Conservation (phyloP, 2,888 invertebrate genomes). For the Agonopterix arenella region DNA sequence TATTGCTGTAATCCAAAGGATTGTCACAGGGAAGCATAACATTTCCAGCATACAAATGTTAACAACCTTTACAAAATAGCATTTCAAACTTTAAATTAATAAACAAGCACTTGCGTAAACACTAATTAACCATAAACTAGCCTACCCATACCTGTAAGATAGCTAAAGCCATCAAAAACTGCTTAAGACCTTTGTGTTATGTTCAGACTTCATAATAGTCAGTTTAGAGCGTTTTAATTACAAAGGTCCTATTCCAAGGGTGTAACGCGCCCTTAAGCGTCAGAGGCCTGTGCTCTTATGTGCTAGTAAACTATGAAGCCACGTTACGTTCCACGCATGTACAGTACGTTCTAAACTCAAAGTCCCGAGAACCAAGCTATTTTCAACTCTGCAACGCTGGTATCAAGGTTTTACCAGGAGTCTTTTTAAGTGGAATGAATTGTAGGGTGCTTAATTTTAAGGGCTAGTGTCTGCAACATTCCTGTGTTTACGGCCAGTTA, state of each 20-base stretch:
- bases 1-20: too few species aligned
- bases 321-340: conserved; percentile 31
- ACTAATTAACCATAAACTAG: background rate
- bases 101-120: background rate
- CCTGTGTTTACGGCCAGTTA: conserved; percentile 40
- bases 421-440: too few species aligned
- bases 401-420: too few species aligned
- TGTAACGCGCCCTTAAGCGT: conserved; percentile 63
- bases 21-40: too few species aligned
- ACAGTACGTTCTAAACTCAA: too few species aligned
- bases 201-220: conserved; percentile 57
- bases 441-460: conserved; percentile 29
- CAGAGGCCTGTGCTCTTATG: conserved; percentile 38
- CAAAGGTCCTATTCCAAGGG: conserved; percentile 61
- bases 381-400: too few species aligned
- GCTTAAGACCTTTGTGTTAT: conserved; percentile 31
- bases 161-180: conserved; percentile 25
- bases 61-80: too few species aligned
- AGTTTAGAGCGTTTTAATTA: conserved; percentile 72
- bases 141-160: conserved; percentile 17
- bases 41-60: too few species aligned
- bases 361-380: too few species aligned
- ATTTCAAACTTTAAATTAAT: too few species aligned
- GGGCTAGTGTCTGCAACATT: conserved; percentile 33
- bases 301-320: conserved; percentile 58